Conservation (phyloP, 92 coral and sea anemone species). For the Epizoanthus stellaris region DNA sequence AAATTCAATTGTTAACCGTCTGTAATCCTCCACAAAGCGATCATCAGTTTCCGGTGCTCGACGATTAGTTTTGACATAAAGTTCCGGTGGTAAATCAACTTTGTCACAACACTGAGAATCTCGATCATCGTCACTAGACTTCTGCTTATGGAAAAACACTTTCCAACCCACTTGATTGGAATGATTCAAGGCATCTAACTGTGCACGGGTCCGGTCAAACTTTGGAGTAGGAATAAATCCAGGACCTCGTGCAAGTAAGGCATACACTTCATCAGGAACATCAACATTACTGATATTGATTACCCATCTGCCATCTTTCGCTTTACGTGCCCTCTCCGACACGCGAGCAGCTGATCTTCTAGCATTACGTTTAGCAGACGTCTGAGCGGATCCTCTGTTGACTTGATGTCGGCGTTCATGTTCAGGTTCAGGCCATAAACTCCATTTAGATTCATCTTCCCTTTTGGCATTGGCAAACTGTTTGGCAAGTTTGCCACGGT, state of each 20-base stretch:
- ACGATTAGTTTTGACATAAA: constrained; percentile 9
- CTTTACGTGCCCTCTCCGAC: not conserved
- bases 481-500: constrained; percentile 15
- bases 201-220: constrained; percentile 1
- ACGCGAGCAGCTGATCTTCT: not conserved
- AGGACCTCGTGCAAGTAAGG: not conserved
- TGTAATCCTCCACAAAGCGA: constrained; percentile 20
- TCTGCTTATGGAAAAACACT: constrained; percentile 16
- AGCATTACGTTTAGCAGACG: not conserved
- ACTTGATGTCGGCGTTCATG: not conserved
- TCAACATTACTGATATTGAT: constrained; percentile 3
- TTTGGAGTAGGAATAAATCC: constrained; percentile 18
- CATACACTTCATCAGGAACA: constrained; percentile 7
- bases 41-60: constrained; percentile 18
- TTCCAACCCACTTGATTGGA: constrained; percentile 27
- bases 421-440: constrained; percentile 1
- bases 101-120: too few species aligned
- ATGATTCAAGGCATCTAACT: constrained; percentile 21
- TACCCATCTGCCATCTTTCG: not conserved
- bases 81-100: not conserved
- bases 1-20: constrained; percentile 16
- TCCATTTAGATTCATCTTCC: constrained; percentile 20
- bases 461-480: not conserved
- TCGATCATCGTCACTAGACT: not conserved
- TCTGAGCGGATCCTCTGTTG: constrained; percentile 6